Conservation (phyloP, 37 sponge, comb jelly and placozoan species). For the Aphrocallistes beatrix region DNA sequence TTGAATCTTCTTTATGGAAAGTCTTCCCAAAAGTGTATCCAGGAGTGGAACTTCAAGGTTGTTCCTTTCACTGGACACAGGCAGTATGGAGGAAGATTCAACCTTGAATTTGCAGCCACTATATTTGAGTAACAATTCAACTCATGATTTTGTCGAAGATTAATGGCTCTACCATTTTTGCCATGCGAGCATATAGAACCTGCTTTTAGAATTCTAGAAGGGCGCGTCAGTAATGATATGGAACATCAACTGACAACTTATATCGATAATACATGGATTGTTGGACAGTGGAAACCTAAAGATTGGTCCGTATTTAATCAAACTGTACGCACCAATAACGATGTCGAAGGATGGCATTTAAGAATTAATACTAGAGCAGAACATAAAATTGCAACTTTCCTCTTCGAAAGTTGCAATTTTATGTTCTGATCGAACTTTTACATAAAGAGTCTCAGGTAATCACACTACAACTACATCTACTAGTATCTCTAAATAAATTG, state of each 20-base stretch:
- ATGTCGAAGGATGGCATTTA: constrained; percentile 15
- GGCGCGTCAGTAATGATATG: constrained; percentile 18
- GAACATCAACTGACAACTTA: constrained; percentile 14
- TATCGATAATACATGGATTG: constrained; percentile 3
- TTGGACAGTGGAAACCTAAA: constrained; percentile 19
- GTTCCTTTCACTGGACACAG: constrained; percentile 17
- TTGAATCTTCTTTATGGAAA: constrained; percentile 13
- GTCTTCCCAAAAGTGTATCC: constrained; percentile 17
- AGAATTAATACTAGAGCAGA: constrained; percentile 18
- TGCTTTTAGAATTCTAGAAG: constrained; percentile 14
- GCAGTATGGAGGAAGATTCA: constrained; percentile 16
- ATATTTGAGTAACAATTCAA: constrained; percentile 18
- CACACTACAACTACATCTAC: constrained; percentile 16
- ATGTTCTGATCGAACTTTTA: constrained; percentile 19
- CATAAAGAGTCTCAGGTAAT: constrained; percentile 18
- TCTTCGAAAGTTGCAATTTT: background rate
- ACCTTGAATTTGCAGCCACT: constrained; percentile 8
- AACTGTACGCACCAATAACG: constrained; percentile 17
- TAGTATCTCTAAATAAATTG: constrained; percentile 7
- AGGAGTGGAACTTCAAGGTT: background rate
- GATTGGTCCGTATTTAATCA: constrained; percentile 17
- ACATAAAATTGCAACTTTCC: too few relatives aligned
- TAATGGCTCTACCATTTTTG: constrained; percentile 17
- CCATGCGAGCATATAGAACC: constrained; percentile 17
- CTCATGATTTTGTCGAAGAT: constrained; percentile 14